phyloP scores from a whole-genome alignment of 2,888 invertebrate species.

The Aquatica leii region DNA sequence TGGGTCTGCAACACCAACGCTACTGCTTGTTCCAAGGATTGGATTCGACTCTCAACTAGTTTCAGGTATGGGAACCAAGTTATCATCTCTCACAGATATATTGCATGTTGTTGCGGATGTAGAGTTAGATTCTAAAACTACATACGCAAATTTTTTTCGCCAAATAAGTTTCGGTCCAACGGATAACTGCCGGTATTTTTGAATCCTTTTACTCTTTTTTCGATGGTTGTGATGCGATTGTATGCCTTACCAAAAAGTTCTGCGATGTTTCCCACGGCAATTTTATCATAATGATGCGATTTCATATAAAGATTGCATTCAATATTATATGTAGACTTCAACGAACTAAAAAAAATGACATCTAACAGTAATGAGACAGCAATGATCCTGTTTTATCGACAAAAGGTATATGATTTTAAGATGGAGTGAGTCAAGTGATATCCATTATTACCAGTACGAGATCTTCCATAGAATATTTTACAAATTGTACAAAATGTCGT shows the following conservation, averaged over 20 bases:
- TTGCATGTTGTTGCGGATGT: not conserved
- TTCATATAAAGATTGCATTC: no score
- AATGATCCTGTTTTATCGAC: not conserved
- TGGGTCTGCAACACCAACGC: not conserved
- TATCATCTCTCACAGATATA: no score
- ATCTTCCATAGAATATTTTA: no score
- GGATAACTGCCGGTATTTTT: not conserved
- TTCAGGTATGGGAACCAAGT: not conserved
- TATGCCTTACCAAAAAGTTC: no score
- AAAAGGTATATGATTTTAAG: no score
- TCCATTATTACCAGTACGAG: no score
- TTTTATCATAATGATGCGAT: no score
- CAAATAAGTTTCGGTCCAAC: slow-evolving; percentile 6
- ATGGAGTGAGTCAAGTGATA: no score
- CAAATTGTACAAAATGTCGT: no score
- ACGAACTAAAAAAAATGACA: not conserved
- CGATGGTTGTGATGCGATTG: slow-evolving; percentile 2
- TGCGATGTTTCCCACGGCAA: no score
- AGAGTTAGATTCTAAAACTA: not conserved
- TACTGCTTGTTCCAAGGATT: not conserved
- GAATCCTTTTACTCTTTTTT: no score
- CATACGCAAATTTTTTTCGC: not conserved
- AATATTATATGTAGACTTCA: not conserved
- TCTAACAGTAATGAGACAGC: not conserved
- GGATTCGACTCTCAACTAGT: not conserved